Conservation (phyloP, 2,113 vertebrate genomes). For the Nothocercus nigrocapillus region DNA sequence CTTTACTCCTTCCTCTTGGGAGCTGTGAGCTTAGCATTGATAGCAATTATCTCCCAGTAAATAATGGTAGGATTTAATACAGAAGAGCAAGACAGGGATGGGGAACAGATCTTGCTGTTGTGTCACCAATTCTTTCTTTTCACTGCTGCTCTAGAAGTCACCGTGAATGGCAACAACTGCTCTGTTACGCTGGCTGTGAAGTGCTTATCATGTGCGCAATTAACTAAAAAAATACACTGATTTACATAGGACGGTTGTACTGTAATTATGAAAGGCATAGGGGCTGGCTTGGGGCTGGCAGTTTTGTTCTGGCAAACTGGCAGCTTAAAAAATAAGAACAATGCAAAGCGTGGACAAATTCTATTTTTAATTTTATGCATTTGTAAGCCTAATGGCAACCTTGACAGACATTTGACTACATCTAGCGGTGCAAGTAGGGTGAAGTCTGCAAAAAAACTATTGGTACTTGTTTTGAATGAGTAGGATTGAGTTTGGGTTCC, state of each 20-base stretch:
- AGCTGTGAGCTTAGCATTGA: neutral
- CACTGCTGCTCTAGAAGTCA: neutral
- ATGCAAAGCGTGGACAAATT: no score
- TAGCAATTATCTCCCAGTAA: neutral
- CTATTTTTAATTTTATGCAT: neutral
- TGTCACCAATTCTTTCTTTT: neutral
- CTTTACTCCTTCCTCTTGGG: neutral
- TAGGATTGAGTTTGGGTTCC: neutral
- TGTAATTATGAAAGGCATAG: neutral
- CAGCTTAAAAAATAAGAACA: neutral
- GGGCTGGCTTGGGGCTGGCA: neutral
- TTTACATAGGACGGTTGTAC: neutral
- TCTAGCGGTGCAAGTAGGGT: neutral
- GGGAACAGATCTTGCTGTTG: neutral
- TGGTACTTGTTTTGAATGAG: no score
- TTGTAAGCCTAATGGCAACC: neutral
- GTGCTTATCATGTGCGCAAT: neutral
- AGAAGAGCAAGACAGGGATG: neutral
- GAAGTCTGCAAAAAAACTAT: neutral
- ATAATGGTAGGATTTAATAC: neutral
- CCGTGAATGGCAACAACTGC: neutral
- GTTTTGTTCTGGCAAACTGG: neutral
- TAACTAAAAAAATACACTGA: neutral
- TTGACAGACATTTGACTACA: neutral
- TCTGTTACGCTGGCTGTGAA: neutral